phyloP scores from a whole-genome alignment of 1,140 invertebrate genomes.

The Dicyema japonicum region DNA sequence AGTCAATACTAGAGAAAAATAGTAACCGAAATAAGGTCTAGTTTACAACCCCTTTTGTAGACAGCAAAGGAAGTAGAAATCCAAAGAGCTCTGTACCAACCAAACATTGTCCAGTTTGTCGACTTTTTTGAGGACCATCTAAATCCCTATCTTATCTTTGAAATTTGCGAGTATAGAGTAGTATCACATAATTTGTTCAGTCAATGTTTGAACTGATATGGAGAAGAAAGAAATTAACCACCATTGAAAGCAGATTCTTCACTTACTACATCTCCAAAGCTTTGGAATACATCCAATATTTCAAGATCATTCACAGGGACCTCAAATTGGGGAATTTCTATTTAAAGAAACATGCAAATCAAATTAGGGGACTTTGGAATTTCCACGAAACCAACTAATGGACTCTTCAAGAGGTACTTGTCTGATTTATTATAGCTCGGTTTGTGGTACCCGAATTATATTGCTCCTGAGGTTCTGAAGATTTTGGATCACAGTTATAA shows the following conservation, averaged over 20 bases:
- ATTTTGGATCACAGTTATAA: constrained; percentile 16
- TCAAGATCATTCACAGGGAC: constrained; percentile 13
- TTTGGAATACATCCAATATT: constrained; percentile 5
- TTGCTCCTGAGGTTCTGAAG: constrained; percentile 18
- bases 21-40: neutral
- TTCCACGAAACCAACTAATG: constrained; percentile 13
- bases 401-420: constrained; percentile 7
- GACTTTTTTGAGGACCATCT: constrained; percentile 63
- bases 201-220: constrained; percentile 1
- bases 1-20: constrained; percentile 4
- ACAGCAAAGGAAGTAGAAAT: constrained; percentile 90
- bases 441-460: constrained; percentile 22
- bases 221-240: constrained; percentile 5
- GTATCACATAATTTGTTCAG: neutral
- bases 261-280: neutral
- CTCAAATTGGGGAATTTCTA: constrained; percentile 20
- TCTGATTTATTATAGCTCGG: constrained; percentile 9
- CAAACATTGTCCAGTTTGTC: constrained; percentile 63
- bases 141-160: constrained; percentile 78
- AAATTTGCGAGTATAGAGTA: too few relatives aligned
- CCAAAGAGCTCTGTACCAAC: constrained; percentile 46
- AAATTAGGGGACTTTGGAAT: constrained; percentile 21
- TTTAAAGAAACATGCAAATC: constrained; percentile 15
- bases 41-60: too few relatives aligned
- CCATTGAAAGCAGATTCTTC: constrained; percentile 4